Base-by-base conservation (phyloP, 2,113 vertebrate genomes). In the Columba janthina region DNA sequence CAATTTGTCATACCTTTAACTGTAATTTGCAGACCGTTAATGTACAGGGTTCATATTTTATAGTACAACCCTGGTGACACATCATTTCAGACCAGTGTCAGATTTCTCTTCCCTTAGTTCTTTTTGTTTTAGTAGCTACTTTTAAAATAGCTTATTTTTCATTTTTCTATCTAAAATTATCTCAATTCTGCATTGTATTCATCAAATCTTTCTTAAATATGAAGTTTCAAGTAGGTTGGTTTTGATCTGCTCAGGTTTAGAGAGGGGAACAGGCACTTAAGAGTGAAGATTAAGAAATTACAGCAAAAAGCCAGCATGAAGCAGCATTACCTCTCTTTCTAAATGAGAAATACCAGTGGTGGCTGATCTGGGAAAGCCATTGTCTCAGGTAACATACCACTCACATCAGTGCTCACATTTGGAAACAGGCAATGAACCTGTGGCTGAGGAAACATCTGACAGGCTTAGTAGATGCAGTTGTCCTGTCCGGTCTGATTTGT, bases 361-460 rank as follows among this genome's bases (percentile, higher is more conserved):
- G 44, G 14, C 62, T 69, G 62, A 34, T 22, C 32, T 61, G 50
- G 72, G 40, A 32, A 38, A 53, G 42, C 13, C 25, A n/a, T 8
- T 34, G 57, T 69, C 31, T 29, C 64, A 29, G 38, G 29, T 36
- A 53, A 28, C 51, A 31, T 53, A 25, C 25, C 60, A 40, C 10
- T 75, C 42, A 29, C 0, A 1, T 44, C 58, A 66, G 16, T 0
- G 0, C n/a, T 82, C 7, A 2, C 0, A 0, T 51, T 42, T 56
- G 15, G 44, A 46, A 46, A 18, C 44, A 50, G 57, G 40, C 20
- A 28, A 5, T 69, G 19, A 40, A 17, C 58, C 78, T 58, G 6
- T 1, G 9, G n/a, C 31, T 57, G 40, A 73, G 64, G 44, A 69
- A 28, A n/a, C 25, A 48, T 36, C 73, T 38, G 34, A 8, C 15